Percentiles rank a stretch among this genome's conserved stretches.
These are phyloP conservation scores for Hormaphis cornu DNA, from an alignment of 1,140 invertebrate species.

Conservation along the genomic window DNA sequence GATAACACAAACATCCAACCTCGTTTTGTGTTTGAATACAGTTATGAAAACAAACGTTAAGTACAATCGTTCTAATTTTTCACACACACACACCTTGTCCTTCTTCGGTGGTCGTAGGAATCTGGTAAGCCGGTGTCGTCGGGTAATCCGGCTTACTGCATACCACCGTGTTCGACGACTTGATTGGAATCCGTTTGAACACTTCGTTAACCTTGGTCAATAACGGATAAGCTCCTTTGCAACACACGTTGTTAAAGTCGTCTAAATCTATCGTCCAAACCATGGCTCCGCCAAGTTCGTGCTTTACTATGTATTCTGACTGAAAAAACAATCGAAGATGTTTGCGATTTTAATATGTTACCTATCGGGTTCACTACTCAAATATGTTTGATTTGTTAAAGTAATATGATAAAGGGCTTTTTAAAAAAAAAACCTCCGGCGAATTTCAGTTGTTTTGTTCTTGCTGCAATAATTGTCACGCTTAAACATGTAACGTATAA, in stretches of 20 bases:
- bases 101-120: conserved; percentile 33
- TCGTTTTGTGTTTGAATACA: too few relatives aligned
- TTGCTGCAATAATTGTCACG: too few relatives aligned
- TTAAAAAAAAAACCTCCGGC: too few relatives aligned
- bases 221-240: conserved; percentile 62
- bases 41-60: too few relatives aligned
- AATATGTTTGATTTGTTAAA: too few relatives aligned
- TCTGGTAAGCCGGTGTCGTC: conserved; percentile 33
- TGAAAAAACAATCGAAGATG: conserved; percentile 41
- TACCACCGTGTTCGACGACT: neutral
- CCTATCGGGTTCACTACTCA: too few relatives aligned
- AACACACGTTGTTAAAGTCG: conserved; percentile 75
- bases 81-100: conserved; percentile 14
- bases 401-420: too few relatives aligned
- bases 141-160: conserved; percentile 33
- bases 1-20: too few relatives aligned
- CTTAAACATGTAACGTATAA: too few relatives aligned
- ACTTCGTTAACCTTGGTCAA: conserved; percentile 62
- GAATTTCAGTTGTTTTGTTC: too few relatives aligned
- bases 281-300: conserved; percentile 66
- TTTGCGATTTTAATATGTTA: too few relatives aligned
- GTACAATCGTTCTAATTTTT: too few relatives aligned
- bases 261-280: conserved; percentile 89
- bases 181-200: conserved; percentile 46
- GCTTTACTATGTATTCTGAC: conserved; percentile 59